phyloP scores from a whole-genome alignment of 2,113 vertebrate genomes.

The Orthonyx spaldingii region DNA sequence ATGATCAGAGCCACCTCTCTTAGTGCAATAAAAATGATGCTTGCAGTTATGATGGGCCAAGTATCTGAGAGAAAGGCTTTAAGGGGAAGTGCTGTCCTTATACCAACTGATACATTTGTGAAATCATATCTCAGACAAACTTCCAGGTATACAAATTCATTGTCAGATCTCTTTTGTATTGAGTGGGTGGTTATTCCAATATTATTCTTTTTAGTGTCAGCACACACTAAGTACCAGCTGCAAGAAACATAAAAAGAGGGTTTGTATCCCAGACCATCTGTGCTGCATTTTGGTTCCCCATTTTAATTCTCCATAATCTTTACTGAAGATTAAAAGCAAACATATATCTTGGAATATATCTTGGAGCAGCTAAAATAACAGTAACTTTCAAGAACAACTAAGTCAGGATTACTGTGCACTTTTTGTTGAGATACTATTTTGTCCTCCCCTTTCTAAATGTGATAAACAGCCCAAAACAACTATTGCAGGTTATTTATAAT shows the following conservation, averaged over 20 bases:
- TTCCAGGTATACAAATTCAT: neutral
- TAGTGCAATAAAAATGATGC: neutral
- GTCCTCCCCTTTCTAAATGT: neutral
- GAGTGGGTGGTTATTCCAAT: neutral
- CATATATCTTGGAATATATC: neutral
- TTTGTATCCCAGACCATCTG: neutral
- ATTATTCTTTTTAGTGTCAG: neutral
- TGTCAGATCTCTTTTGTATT: neutral
- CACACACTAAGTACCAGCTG: neutral
- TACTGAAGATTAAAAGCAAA: neutral
- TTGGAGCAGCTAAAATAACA: neutral
- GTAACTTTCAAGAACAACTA: neutral
- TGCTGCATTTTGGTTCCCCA: neutral
- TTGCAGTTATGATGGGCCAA: neutral
- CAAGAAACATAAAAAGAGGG: neutral
- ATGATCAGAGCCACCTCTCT: neutral
- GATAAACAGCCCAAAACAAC: neutral
- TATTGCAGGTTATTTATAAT: neutral
- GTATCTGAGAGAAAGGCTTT: neutral
- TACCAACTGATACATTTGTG: neutral
- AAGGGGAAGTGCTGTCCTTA: neutral
- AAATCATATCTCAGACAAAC: neutral
- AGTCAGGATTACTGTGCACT: neutral
- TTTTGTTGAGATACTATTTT: neutral
- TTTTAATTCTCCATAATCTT: neutral